Conservation (phyloP, 1,140 invertebrate genomes). For the Apocrypta bakeri region DNA sequence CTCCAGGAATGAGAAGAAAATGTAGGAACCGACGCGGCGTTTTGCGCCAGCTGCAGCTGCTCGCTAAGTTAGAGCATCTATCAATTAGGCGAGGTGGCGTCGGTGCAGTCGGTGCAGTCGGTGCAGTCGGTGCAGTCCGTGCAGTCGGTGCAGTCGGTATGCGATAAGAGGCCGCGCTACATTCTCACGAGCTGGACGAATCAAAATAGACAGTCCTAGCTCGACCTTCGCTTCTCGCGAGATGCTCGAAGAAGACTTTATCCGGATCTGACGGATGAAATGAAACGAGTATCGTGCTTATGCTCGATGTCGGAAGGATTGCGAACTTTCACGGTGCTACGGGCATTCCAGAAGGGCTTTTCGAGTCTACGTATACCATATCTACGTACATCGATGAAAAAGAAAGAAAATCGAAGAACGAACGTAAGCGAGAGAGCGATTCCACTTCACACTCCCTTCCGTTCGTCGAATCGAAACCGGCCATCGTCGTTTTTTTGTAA, state of each 20-base stretch:
- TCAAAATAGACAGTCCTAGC: slow-evolving; percentile 12
- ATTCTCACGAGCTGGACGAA: slow-evolving; percentile 27
- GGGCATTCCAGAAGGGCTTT: not conserved
- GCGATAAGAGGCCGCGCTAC: too few relatives aligned
- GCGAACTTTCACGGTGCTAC: not conserved
- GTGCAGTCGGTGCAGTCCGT: not conserved
- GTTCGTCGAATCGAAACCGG: slow-evolving; percentile 33
- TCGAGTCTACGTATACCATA: not conserved
- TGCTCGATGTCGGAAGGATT: not conserved
- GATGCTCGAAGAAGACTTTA: too few relatives aligned
- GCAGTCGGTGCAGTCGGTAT: too few relatives aligned
- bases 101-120: too few relatives aligned
- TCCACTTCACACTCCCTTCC: slow-evolving; percentile 47
- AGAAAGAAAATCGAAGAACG: not conserved
- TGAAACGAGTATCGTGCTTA: slow-evolving; percentile 15
- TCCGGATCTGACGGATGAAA: slow-evolving; percentile 3
- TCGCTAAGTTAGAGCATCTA: too few relatives aligned
- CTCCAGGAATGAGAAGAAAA: not conserved
- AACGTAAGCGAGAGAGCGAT: slow-evolving; percentile 3
- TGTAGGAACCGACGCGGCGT: not conserved
- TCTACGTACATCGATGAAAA: too few relatives aligned
- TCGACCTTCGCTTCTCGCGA: not conserved
- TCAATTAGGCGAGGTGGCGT: slow-evolving; percentile 35
- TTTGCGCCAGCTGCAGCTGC: too few relatives aligned
- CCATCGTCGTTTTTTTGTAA: not conserved